phyloP scores from a whole-genome alignment of 2,113 vertebrate genomes.

The Nematolebias whitei region DNA sequence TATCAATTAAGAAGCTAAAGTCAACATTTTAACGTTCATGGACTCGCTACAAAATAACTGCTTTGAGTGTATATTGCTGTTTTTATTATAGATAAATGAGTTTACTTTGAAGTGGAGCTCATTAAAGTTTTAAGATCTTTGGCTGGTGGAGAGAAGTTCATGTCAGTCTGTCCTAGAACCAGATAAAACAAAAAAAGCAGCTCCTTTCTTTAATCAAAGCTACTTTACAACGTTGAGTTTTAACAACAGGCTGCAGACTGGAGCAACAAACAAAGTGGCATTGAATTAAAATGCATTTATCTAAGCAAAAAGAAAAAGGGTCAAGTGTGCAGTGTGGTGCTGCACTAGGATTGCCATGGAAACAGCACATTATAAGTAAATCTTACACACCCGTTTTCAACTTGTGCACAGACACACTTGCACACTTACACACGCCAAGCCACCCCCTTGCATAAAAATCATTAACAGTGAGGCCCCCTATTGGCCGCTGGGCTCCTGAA shows the following conservation, averaged over 20 bases:
- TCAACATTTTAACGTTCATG: too few species aligned
- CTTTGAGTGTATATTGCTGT: too few species aligned
- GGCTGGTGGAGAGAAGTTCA: neutral
- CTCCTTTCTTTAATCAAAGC: neutral
- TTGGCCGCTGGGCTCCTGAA: constrained; percentile 38
- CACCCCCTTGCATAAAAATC: constrained; percentile 50
- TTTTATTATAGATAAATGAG: too few species aligned
- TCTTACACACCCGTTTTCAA: constrained; percentile 30
- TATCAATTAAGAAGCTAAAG: too few species aligned
- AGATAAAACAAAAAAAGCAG: neutral
- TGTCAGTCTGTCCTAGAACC: neutral
- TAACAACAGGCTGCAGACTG: neutral
- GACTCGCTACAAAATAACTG: too few species aligned
- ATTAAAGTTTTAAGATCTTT: neutral
- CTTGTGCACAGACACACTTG: constrained; percentile 2
- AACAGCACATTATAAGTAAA: constrained; percentile 66
- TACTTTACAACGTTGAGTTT: neutral
- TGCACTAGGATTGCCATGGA: constrained; percentile 61
- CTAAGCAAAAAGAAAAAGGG: constrained; percentile 53
- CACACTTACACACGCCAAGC: constrained; percentile 15
- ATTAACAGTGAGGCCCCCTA: constrained; percentile 57
- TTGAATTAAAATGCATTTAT: constrained; percentile 63
- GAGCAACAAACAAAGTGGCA: constrained; percentile 2
- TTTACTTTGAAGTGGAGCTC: too few species aligned
- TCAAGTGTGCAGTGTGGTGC: constrained; percentile 48